These are phyloP conservation scores for Tragelaphus scriptus DNA, from an alignment of 2,113 vertebrate genomes.

Conservation along the genomic window DNA sequence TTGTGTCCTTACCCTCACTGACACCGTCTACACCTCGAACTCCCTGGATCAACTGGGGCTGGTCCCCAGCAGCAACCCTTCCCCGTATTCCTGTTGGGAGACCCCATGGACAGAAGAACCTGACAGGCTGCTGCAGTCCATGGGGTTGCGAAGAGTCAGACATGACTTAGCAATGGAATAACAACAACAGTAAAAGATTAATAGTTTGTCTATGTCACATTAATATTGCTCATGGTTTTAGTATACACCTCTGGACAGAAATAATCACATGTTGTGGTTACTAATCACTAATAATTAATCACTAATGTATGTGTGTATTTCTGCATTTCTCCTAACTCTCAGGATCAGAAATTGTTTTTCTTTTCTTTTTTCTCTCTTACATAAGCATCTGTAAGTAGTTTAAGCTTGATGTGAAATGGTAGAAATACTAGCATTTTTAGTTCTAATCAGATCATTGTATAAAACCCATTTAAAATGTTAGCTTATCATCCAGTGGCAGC, in stretches of 20 bases:
- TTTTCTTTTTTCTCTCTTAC: background rate
- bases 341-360: background rate
- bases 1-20: too few species aligned
- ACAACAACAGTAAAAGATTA: background rate
- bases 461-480: conserved; percentile 4
- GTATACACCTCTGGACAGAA: background rate
- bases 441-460: background rate
- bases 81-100: background rate
- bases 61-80: background rate
- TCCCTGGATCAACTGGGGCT: too few species aligned
- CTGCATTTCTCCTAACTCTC: background rate
- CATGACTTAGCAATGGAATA: background rate
- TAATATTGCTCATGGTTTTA: background rate
- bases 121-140: background rate
- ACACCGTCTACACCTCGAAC: too few species aligned
- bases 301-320: background rate
- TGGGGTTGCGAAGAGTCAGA: background rate
- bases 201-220: background rate
- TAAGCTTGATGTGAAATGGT: background rate
- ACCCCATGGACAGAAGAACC: background rate
- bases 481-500: background rate
- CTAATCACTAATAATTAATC: background rate
- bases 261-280: background rate
- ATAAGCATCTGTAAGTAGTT: background rate
- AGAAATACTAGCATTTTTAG: background rate